Evolutionary conservation across 1,140 invertebrate genomes (phyloP).

Genomic region (Temnothorax longispinosus): DNA sequence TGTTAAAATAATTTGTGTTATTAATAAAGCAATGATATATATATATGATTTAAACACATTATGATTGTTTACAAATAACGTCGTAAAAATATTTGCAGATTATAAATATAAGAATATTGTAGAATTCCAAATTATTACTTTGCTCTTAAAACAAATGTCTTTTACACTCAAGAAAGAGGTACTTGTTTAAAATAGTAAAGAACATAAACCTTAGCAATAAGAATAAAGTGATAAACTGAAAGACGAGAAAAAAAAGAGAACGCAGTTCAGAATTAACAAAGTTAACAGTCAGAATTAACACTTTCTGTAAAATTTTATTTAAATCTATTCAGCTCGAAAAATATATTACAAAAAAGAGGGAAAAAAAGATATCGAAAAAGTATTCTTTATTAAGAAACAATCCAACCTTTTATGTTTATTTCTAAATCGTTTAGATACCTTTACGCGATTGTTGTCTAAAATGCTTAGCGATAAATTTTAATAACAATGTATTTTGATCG

Average conservation of each 20-base stretch:
- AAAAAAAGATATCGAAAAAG: not conserved
- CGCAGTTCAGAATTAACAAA: not conserved
- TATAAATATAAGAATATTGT: not conserved
- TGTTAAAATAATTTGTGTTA: not conserved
- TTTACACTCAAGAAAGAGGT: not conserved
- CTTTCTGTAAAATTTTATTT: constrained; percentile 36
- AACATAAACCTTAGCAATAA: not conserved
- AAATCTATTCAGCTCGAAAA: not conserved
- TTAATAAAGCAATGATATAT: not conserved
- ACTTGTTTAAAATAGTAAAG: not conserved
- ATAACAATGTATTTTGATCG: not conserved
- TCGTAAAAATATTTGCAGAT: constrained; percentile 14
- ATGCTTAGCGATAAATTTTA: not conserved
- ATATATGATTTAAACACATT: not conserved
- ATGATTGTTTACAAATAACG: not conserved
- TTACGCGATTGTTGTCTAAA: not conserved
- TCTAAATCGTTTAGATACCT: not conserved
- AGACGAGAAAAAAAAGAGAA: not conserved
- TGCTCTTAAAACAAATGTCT: not conserved
- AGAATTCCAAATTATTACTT: not conserved
- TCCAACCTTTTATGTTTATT: not conserved
- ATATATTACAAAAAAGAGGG: constrained; percentile 6
- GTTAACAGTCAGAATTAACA: not conserved
- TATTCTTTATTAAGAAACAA: not conserved
- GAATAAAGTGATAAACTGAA: not conserved